A percentile compares a stretch with the other conserved stretches of the same genome.
Conservation (phyloP, 2,797 vertebrate species). For the Discoglossus pictus region DNA sequence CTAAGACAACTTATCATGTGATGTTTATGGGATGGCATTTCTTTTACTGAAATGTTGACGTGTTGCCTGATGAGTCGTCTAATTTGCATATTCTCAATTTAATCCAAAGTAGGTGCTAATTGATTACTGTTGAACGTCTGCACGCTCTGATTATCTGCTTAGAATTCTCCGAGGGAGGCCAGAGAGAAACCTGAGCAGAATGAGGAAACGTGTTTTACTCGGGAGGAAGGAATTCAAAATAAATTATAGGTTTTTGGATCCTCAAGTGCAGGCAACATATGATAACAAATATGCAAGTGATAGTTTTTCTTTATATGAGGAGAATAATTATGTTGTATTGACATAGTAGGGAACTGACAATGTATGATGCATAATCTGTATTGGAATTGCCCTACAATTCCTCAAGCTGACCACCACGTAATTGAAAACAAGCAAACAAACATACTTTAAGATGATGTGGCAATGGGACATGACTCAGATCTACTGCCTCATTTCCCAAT, state of each 20-base stretch:
- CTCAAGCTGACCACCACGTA: too few species aligned
- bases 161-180: constrained; percentile 65
- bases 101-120: constrained; percentile 82
- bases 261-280: too few species aligned
- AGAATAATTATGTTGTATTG: too few species aligned
- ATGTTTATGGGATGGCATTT: constrained; percentile 63
- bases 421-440: too few species aligned
- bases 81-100: constrained; percentile 83
- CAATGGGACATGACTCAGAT: too few species aligned
- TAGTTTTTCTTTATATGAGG: too few species aligned
- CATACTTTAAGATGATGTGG: too few species aligned
- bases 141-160: constrained; percentile 79
- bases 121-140: constrained; percentile 79
- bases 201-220: constrained; percentile 55
- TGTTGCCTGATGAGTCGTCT: constrained; percentile 73
- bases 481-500: too few species aligned
- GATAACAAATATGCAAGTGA: too few species aligned
- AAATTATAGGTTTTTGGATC: constrained; percentile 18
- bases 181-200: constrained; percentile 54
- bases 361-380: too few species aligned
- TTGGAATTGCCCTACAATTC: too few species aligned
- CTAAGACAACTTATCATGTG: constrained; percentile 61
- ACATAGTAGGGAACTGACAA: too few species aligned
- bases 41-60: constrained; percentile 69
- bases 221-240: constrained; percentile 35